Evolutionary conservation across 2,113 vertebrate genomes (phyloP), one percentile per base, ranked within the genome.

Genomic region (Hypomesus transpacificus): DNA sequence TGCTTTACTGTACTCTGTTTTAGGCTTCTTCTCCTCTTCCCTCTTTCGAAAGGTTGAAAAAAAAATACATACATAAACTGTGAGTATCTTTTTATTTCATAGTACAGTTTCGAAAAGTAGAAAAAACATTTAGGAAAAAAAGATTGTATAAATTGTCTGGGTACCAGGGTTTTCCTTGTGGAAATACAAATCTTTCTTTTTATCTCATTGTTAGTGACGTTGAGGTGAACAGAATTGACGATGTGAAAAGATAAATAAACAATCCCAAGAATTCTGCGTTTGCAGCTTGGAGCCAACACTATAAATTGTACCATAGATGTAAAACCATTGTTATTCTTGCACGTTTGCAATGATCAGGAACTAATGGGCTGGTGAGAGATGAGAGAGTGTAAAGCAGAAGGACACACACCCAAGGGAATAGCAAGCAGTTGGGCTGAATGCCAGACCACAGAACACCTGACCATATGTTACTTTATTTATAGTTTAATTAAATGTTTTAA

Each of bases 321-420:
- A 86, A 91, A 89, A 75, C 84, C 86, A 77, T 89, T 89, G 65
- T 87, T 80, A 74, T 89, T 90, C 85, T 85, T 90, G 89, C 93
- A 94, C 92, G 92, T 93, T 93, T 90, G 89, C 83, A 94, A 94
- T 92, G 92, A 92, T 88, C 88, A 88, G 89, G 88, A 74, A 85
- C 91, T 93, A 90, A 89, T 89, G 86, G 87, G 78, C 86, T 88
- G 87, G 84, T 89, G 90, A 93, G 81, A 87, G 91, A 89, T 87
- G 84, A 87, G 89, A 77, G 77, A 77, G 82, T 80, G 81, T 89
- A 85, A 87, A 87, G 87, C 14, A 81, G 88, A 90, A 85, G 87
- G 76, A 84, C 85, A 82, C 82, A 84, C 87, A 91, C 91, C 86
- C 86, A 87, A 72, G 80, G 13, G 77, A 89, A 87, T 82, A 77